Percentiles rank a stretch among this genome's conserved stretches.
Conservation (phyloP, 2,888 invertebrate species). For the Meteorus colon region DNA sequence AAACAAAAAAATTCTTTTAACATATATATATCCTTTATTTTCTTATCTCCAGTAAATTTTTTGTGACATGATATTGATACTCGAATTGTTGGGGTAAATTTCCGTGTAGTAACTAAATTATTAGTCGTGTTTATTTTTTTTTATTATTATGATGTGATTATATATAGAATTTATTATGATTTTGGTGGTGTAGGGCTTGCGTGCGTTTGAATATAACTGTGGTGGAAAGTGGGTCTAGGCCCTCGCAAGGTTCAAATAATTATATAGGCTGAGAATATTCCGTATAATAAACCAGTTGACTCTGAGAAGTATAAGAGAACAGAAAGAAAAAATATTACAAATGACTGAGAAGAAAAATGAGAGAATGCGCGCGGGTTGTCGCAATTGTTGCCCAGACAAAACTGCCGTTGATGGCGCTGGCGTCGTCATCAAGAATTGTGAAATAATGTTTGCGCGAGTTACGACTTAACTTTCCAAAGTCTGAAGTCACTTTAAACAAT, state of each 20-base stretch:
- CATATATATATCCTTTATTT: too few species aligned
- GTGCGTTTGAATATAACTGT: neutral
- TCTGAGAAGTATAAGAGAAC: neutral
- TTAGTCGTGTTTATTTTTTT: too few species aligned
- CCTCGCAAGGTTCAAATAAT: constrained; percentile 40
- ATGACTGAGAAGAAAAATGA: neutral
- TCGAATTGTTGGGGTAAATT: too few species aligned
- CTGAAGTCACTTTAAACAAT: constrained; percentile 30
- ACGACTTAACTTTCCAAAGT: constrained; percentile 43
- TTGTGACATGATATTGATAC: too few species aligned
- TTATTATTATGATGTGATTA: too few species aligned
- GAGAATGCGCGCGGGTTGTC: constrained; percentile 30
- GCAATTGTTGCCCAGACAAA: constrained; percentile 38
- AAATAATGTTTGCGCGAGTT: constrained; percentile 33
- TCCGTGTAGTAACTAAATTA: too few species aligned
- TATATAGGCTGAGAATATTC: constrained; percentile 35
- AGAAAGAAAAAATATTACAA: constrained; percentile 16
- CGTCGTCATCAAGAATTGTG: constrained; percentile 38
- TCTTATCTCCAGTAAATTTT: too few species aligned
- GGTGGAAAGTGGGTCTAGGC: constrained; percentile 52
- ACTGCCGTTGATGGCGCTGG: constrained; percentile 40
- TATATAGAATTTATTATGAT: too few species aligned
- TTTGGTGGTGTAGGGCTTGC: neutral
- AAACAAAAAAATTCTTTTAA: neutral
- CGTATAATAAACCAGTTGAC: neutral